A percentile compares a stretch with the other conserved stretches of the same genome.
Conservation (phyloP, 2,113 vertebrate species). For the Podilymbus podiceps region DNA sequence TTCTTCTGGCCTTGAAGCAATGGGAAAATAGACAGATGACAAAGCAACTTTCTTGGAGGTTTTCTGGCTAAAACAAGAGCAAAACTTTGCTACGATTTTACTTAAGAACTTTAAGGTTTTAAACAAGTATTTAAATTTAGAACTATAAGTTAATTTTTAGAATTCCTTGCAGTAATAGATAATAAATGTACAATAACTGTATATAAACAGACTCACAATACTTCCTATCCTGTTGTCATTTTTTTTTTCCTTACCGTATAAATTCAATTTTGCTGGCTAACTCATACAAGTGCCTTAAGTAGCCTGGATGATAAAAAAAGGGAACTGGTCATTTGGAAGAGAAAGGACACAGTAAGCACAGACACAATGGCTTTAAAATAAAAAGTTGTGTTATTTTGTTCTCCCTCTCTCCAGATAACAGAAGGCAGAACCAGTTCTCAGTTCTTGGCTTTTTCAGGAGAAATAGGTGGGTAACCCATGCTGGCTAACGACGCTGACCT, state of each 20-base stretch:
- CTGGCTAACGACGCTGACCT: not conserved
- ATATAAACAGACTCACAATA: not conserved
- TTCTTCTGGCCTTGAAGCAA: not conserved
- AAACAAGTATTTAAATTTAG: not conserved
- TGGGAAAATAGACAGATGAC: not conserved
- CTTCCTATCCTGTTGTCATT: not conserved
- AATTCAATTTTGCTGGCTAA: not conserved
- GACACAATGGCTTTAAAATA: not conserved
- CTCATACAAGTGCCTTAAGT: not conserved
- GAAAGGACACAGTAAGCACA: not conserved
- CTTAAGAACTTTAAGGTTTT: not conserved
- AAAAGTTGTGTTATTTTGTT: not conserved
- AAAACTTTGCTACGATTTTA: not conserved
- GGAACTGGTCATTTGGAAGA: not conserved
- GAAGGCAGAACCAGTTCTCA: not conserved
- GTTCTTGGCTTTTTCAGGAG: not conserved
- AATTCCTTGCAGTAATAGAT: not conserved
- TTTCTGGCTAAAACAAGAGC: not conserved
- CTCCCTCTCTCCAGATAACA: not conserved
- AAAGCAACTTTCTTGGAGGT: not conserved
- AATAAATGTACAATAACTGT: not conserved
- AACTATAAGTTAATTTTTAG: not conserved
- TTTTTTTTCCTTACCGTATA: not conserved
- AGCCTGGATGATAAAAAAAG: not conserved
- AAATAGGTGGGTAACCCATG: not conserved